These are phyloP conservation scores for Lasioglossum vierecki DNA, from an alignment of 2,888 invertebrate genomes.

Conservation along the genomic window DNA sequence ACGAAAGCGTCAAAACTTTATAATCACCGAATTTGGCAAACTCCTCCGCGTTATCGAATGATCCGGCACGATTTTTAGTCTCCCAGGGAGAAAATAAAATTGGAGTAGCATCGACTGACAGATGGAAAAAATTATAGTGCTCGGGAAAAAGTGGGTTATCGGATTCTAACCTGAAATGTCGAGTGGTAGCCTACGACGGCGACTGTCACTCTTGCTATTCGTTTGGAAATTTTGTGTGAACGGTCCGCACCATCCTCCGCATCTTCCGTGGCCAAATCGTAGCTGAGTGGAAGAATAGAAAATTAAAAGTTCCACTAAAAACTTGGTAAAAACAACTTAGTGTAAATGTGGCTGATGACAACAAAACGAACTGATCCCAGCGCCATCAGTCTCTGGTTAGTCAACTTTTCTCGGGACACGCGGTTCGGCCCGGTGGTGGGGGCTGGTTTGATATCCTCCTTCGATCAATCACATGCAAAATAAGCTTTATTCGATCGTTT, in stretches of 20 bases:
- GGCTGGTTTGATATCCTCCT: constrained; percentile 29
- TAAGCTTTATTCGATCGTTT: constrained; percentile 33
- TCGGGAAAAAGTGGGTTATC: constrained; percentile 74
- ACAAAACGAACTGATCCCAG: constrained; percentile 78
- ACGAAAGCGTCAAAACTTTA: background rate
- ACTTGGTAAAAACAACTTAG: constrained; percentile 75
- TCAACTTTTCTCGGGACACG: constrained; percentile 57
- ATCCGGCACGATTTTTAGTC: background rate
- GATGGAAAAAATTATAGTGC: constrained; percentile 14
- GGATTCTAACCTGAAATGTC: constrained; percentile 75
- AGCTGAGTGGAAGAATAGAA: constrained; percentile 45
- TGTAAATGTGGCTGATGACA: constrained; percentile 81
- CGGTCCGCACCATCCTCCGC: constrained; percentile 40
- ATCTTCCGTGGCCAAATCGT: constrained; percentile 54
- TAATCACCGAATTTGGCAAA: background rate
- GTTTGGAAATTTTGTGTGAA: constrained; percentile 36
- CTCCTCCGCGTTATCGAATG: background rate
- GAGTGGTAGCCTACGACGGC: constrained; percentile 56
- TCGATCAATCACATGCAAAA: constrained; percentile 43
- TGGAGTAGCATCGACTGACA: background rate
- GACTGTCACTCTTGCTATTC: constrained; percentile 60
- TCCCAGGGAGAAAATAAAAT: background rate
- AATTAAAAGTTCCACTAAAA: constrained; percentile 68
- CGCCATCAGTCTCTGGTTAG: constrained; percentile 60
- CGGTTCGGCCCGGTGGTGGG: constrained; percentile 53